Percentiles rank a stretch among this genome's conserved stretches.
Evolutionary conservation across 2,888 invertebrate species (phyloP).

Genomic region (Elegia similella): DNA sequence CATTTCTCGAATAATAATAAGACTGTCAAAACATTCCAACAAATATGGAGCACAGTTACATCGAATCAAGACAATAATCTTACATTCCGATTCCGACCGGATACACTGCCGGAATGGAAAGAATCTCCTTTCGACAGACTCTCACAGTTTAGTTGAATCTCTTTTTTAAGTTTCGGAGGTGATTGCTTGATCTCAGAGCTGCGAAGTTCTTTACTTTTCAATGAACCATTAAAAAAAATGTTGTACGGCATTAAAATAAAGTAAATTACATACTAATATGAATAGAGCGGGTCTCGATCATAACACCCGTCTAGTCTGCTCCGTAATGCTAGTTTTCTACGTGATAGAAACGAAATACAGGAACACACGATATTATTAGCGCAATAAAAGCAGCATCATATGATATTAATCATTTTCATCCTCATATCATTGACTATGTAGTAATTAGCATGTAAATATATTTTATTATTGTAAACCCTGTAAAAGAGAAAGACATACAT

Average conservation of each 20-base stretch:
- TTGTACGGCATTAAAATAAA: neutral
- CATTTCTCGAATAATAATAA: neutral
- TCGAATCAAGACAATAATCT: constrained; percentile 35
- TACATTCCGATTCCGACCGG: constrained; percentile 14
- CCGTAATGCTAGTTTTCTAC: neutral
- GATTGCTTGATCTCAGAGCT: constrained; percentile 15
- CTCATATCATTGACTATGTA: constrained; percentile 50
- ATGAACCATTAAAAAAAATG: neutral
- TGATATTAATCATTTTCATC: constrained; percentile 37
- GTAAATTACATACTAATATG: neutral
- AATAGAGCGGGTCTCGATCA: constrained; percentile 2
- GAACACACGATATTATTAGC: constrained; percentile 16
- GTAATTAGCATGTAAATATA: constrained; percentile 44
- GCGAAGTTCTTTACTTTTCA: neutral
- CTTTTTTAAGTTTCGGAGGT: constrained; percentile 1
- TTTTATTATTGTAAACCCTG: neutral
- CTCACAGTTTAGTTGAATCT: neutral
- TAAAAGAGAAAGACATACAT: neutral
- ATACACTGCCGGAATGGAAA: constrained; percentile 30
- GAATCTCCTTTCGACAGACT: neutral
- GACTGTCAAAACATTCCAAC: neutral
- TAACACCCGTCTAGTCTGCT: constrained; percentile 4
- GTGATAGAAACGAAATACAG: neutral
- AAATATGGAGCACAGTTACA: constrained; percentile 14
- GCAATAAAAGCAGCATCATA: constrained; percentile 13